A percentile compares a stretch with the other conserved stretches of the same genome.
phyloP scores from a whole-genome alignment of 2,797 vertebrate genomes.

The Nannoperca australis region DNA sequence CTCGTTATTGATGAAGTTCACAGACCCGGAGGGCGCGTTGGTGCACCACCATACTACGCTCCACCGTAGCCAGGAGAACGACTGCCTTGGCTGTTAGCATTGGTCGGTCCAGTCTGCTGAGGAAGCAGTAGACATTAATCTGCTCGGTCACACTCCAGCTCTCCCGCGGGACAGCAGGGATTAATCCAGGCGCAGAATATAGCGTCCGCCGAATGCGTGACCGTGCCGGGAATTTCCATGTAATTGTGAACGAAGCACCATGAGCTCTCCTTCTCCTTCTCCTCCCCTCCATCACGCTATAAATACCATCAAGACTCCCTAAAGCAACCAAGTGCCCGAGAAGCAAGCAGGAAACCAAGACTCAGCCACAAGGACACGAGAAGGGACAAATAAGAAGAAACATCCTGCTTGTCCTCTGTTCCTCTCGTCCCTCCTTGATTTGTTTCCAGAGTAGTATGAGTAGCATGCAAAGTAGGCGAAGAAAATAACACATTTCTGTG shows the following conservation, averaged over 20 bases:
- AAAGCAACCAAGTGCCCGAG: constrained; percentile 64
- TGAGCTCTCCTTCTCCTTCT: constrained; percentile 68
- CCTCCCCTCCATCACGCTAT: constrained; percentile 69
- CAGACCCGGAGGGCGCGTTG: constrained; percentile 54
- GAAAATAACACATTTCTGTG: constrained; percentile 26
- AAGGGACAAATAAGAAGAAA: constrained; percentile 64
- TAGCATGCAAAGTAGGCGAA: constrained; percentile 23
- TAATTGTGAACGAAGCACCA: constrained; percentile 82
- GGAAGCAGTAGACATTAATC: constrained; percentile 82
- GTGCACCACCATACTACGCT: constrained; percentile 58
- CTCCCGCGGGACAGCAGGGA: constrained; percentile 77
- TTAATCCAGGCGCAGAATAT: constrained; percentile 77
- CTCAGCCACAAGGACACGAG: constrained; percentile 64
- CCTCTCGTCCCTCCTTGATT: constrained; percentile 46
- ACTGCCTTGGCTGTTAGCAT: constrained; percentile 74
- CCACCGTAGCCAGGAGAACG: constrained; percentile 56
- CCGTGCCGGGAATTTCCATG: constrained; percentile 83
- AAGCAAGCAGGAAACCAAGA: constrained; percentile 62
- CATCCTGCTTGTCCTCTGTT: constrained; percentile 60
- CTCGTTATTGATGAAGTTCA: constrained; percentile 71
- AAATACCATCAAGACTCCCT: constrained; percentile 76
- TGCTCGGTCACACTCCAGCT: constrained; percentile 81
- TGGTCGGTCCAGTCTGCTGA: constrained; percentile 81
- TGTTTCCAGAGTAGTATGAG: constrained; percentile 32
- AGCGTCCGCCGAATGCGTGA: constrained; percentile 79